Evolutionary conservation across 1,140 invertebrate species (phyloP).

Genomic region (Mizuhopecten yessoensis): DNA sequence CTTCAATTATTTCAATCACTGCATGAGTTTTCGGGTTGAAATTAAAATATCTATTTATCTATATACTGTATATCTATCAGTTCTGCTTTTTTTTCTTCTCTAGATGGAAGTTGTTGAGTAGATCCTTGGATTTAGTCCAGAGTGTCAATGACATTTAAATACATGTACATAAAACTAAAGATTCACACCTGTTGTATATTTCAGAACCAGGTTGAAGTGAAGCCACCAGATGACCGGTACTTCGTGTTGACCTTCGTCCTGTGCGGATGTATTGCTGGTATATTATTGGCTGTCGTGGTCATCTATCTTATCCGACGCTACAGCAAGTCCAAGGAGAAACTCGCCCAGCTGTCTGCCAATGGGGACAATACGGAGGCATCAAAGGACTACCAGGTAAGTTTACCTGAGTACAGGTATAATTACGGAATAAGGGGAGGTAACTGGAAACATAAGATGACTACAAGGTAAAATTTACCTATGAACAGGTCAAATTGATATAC

Average conservation of each 20-base stretch:
- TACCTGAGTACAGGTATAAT: not conserved
- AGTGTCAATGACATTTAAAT: too few species aligned
- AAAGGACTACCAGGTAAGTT: constrained; percentile 93
- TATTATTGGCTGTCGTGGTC: constrained; percentile 88
- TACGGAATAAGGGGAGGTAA: not conserved
- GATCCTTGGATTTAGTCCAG: too few species aligned
- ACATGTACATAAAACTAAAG: too few species aligned
- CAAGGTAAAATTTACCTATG: constrained; percentile 41
- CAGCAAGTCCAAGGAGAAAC: constrained; percentile 88
- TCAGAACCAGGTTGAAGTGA: constrained; percentile 75
- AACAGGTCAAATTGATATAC: not conserved
- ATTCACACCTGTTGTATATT: constrained; percentile 51
- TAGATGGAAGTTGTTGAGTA: too few species aligned
- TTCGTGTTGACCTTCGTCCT: constrained; percentile 87
- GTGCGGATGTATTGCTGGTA: constrained; percentile 87
- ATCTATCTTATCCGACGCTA: constrained; percentile 91
- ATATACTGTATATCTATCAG: too few species aligned
- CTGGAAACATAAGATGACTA: not conserved
- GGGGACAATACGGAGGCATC: constrained; percentile 94
- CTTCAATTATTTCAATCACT: too few species aligned
- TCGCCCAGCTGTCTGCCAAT: constrained; percentile 82
- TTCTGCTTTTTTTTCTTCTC: too few species aligned
- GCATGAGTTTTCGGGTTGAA: too few species aligned
- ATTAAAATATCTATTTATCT: too few species aligned
- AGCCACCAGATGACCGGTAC: constrained; percentile 76